Conservation (phyloP, 2,888 invertebrate genomes). For the Microplitis deprimator region DNA sequence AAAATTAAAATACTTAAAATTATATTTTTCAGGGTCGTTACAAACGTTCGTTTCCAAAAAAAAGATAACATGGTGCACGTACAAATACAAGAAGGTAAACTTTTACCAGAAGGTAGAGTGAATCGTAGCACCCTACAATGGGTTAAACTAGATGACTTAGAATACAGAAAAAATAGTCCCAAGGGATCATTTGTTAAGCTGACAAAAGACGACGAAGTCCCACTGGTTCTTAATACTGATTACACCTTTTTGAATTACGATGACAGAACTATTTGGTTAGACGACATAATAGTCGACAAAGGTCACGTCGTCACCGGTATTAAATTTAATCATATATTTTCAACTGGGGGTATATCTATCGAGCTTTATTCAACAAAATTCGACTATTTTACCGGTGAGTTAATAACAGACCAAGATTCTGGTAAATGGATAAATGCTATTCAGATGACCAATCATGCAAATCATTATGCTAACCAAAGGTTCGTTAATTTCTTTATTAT, state of each 20-base stretch:
- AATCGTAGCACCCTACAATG: not conserved
- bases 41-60: not conserved
- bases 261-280: not conserved
- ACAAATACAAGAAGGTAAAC: not conserved
- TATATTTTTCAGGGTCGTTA: not conserved
- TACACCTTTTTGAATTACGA: not conserved
- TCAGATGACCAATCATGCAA: no score
- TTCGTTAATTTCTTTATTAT: no score
- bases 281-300: no score
- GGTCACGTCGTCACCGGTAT: no score
- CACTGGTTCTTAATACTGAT: not conserved
- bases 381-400: no score
- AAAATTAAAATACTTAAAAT: not conserved
- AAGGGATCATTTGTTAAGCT: not conserved
- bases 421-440: no score
- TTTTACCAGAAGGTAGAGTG: not conserved
- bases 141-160: not conserved
- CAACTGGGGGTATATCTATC: no score
- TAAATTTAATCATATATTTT: no score
- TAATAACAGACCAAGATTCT: no score
- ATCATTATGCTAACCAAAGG: no score
- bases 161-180: not conserved
- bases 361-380: no score
- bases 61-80: not conserved
- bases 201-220: not conserved